Percentiles rank a stretch among this genome's conserved stretches.
phyloP scores from a whole-genome alignment of 64 coral and sea anemone genomes.

The Pocillopora verrucosa region DNA sequence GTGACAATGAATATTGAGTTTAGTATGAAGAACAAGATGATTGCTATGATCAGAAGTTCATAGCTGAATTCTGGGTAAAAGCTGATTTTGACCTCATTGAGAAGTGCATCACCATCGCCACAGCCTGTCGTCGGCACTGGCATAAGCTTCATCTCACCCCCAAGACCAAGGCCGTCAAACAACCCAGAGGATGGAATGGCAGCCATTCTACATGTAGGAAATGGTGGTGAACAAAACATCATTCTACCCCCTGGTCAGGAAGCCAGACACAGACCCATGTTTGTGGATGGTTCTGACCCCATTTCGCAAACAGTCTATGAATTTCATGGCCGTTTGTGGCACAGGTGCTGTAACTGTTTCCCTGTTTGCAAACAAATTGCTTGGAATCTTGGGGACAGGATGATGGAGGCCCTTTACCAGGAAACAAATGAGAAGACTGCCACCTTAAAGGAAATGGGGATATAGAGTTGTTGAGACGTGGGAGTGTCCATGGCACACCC shows the following conservation, averaged over 20 bases:
- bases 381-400: neutral
- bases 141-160: neutral
- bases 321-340: neutral
- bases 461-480: neutral
- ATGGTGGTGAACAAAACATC: no score
- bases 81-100: constrained; percentile 12
- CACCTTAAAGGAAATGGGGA: neutral
- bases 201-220: no score
- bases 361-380: neutral
- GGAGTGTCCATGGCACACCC: neutral
- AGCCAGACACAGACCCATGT: neutral
- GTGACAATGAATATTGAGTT: neutral
- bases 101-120: constrained; percentile 27
- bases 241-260: neutral
- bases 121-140: neutral
- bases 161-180: neutral
- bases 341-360: neutral
- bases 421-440: neutral
- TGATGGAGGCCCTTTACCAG: neutral
- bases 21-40: neutral
- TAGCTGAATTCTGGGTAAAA: neutral
- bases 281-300: neutral
- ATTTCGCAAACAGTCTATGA: neutral
- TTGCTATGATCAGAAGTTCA: neutral
- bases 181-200: neutral